A percentile compares a stretch with the other conserved stretches of the same genome.
Evolutionary conservation across 2,797 vertebrate genomes (phyloP).

Genomic region (Anabas testudineus): DNA sequence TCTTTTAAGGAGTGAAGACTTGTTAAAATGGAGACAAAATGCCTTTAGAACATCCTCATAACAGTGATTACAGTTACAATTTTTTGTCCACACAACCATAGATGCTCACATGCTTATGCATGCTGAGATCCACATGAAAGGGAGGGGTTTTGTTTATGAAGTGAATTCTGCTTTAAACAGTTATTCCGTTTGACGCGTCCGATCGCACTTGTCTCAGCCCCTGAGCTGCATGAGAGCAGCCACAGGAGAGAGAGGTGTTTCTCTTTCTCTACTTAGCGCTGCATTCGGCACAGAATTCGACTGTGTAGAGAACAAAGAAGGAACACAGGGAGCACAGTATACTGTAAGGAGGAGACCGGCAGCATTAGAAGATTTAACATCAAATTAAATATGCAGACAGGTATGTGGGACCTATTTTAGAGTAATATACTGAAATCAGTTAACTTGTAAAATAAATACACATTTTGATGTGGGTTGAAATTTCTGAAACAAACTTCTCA

Average conservation of each 20-base stretch:
- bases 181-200: background rate
- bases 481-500: too few relatives aligned
- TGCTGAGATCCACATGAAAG: background rate
- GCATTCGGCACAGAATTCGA: conserved; percentile 21
- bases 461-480: too few relatives aligned
- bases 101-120: background rate
- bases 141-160: background rate
- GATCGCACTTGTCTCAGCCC: conserved; percentile 36
- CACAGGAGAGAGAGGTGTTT: conserved; percentile 44
- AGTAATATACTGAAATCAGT: background rate
- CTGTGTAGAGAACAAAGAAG: conserved; percentile 26
- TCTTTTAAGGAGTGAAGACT: too few relatives aligned
- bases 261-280: conserved; percentile 23
- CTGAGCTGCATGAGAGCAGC: conserved; percentile 32
- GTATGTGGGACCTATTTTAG: conserved; percentile 48
- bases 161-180: background rate
- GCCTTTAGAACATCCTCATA: too few relatives aligned
- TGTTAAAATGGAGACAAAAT: too few relatives aligned
- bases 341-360: conserved; percentile 9
- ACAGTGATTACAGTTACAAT: too few relatives aligned
- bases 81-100: too few relatives aligned
- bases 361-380: conserved; percentile 26
- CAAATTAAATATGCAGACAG: conserved; percentile 51
- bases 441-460: background rate
- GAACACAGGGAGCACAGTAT: conserved; percentile 6